Evolutionary conservation across 2,113 vertebrate species (phyloP), one percentile per base, ranked within the genome.

Genomic region (Copsychus sechellarum): DNA sequence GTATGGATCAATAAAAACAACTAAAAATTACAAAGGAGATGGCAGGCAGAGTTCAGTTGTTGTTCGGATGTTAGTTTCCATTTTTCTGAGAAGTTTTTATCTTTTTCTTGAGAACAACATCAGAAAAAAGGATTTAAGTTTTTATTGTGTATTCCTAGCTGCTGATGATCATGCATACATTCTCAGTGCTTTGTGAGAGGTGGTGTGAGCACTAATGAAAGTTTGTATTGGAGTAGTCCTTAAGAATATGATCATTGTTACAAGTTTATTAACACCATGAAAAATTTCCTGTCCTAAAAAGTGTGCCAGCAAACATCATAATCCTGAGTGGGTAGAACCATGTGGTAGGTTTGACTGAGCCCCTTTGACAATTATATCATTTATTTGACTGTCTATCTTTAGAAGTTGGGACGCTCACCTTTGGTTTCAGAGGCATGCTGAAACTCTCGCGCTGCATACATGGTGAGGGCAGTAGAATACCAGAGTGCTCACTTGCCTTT

Each of bases 371-470:
- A 76, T 94, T 88, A 70, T 81, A 95, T 90, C 17, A 95, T 93
- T 90, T 96, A 92, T 96, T 96, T 96, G 88, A 61, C 65, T 81
- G 43, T 86, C 90, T 93, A 85, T 88, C 92, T 96, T 91, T 94
- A 93, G 93, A 86, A 93, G 82, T 15, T 88, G 76, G 34, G 79
- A 88, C 67, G 88, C 76, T 91, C 92, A 88, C 66, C 70, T 94
- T 95, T 93, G 90, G 90, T 86, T 96, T 96, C 90, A 94, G 88
- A 90, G 82, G 88, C 88, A 94, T 86, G 85, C 85, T 11, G 93
- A 93, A 96, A 91, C 90, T 96, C 93, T 90, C 0, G 48, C 11
- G 1, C 88, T 88, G 76, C 56, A 45, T 92, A n/a, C 60, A 43
- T 11, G 11, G 71, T 12, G 8, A 93, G 71, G 87, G 95, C 92